phyloP scores from a whole-genome alignment of 2,113 vertebrate species.

The Rhineura floridana region DNA sequence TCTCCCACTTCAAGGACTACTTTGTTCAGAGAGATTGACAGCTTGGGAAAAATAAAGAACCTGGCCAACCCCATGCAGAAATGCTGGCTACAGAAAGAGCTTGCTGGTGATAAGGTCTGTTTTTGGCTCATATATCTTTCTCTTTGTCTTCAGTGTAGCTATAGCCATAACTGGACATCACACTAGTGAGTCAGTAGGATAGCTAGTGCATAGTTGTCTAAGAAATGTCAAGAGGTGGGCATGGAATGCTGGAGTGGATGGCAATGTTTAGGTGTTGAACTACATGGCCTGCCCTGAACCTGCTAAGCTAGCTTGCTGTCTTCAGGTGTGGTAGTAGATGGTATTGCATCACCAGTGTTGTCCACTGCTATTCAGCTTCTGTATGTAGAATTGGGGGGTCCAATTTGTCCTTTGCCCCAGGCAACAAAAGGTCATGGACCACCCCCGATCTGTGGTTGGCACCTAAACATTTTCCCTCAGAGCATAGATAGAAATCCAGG shows the following conservation, averaged over 20 bases:
- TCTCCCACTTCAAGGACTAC: not conserved
- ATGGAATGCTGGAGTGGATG: not conserved
- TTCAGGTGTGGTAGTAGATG: not conserved
- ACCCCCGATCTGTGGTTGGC: not conserved
- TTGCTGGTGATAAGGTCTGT: not conserved
- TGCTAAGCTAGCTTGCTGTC: not conserved
- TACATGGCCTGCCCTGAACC: not conserved
- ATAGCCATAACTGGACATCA: not conserved
- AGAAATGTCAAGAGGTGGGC: not conserved
- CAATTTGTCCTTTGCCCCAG: not conserved
- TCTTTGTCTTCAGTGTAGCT: not conserved
- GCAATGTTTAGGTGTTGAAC: not conserved
- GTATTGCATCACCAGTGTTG: not conserved
- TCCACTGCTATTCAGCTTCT: not conserved
- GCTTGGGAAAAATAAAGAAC: not conserved
- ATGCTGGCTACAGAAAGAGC: not conserved
- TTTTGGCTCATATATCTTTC: not conserved
- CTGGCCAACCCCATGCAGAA: not conserved
- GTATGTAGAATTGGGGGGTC: not conserved
- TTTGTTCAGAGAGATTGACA: constrained; percentile 1
- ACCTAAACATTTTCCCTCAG: not conserved
- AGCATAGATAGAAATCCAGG: not conserved
- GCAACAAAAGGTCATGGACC: not conserved
- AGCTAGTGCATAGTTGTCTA: not conserved
- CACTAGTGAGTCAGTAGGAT: not conserved